phyloP scores from a whole-genome alignment of 1,140 invertebrate genomes.

The Bradysia coprophila region DNA sequence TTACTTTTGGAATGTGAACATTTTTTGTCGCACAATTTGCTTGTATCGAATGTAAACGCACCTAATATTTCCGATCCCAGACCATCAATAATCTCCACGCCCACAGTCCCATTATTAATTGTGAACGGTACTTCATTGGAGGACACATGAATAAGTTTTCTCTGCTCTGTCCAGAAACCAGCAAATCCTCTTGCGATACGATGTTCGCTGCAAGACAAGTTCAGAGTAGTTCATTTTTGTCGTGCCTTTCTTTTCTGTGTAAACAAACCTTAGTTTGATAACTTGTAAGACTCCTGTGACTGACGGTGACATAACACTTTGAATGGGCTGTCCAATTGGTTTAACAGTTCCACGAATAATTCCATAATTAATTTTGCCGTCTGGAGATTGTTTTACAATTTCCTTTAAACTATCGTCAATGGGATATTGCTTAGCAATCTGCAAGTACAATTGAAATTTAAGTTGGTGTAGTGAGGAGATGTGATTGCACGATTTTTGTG shows the following conservation, averaged over 20 bases:
- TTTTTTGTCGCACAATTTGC: constrained; percentile 1
- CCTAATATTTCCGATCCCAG: constrained; percentile 48
- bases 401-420: constrained; percentile 4
- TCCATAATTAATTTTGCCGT: constrained; percentile 44
- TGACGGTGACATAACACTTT: constrained; percentile 43
- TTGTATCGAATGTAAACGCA: constrained; percentile 8
- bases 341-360: constrained; percentile 50
- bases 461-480: constrained; percentile 3
- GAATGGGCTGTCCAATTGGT: constrained; percentile 48
- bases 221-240: constrained; percentile 10
- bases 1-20: not conserved
- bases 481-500: not conserved
- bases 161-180: constrained; percentile 63
- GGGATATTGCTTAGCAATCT: constrained; percentile 6
- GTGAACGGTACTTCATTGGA: constrained; percentile 57
- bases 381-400: constrained; percentile 36
- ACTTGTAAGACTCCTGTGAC: constrained; percentile 53
- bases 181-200: constrained; percentile 49
- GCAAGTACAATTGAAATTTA: constrained; percentile 3
- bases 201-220: constrained; percentile 52
- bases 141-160: constrained; percentile 49
- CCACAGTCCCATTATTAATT: constrained; percentile 34
- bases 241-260: not conserved
- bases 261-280: constrained; percentile 13
- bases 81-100: constrained; percentile 51